Conservation (phyloP, 2,888 invertebrate species). For the Sisyra nigra region DNA sequence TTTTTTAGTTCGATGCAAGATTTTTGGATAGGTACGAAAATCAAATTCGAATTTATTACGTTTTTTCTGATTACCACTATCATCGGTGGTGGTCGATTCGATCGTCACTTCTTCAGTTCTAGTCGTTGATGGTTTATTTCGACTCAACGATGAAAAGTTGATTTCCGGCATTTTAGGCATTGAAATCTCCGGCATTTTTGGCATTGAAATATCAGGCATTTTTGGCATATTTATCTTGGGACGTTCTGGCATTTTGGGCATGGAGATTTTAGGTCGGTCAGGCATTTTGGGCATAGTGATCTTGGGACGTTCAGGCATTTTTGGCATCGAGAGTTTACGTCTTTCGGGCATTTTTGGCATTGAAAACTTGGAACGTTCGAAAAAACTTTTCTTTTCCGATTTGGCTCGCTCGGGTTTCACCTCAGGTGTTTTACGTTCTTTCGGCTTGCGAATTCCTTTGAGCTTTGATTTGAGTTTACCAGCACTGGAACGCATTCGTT, state of each 20-base stretch:
- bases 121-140: slow-evolving; percentile 23
- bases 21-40: slow-evolving; percentile 62
- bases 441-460: slow-evolving; percentile 29
- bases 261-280: slow-evolving; percentile 33
- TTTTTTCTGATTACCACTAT: slow-evolving; percentile 34
- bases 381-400: slow-evolving; percentile 20
- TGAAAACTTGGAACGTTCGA: slow-evolving; percentile 38
- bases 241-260: slow-evolving; percentile 29
- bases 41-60: slow-evolving; percentile 44
- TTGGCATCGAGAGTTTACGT: slow-evolving; percentile 33
- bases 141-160: slow-evolving; percentile 25
- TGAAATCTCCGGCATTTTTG: slow-evolving; percentile 25
- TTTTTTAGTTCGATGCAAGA: slow-evolving; percentile 31
- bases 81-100: slow-evolving; percentile 24
- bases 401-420: slow-evolving; percentile 22
- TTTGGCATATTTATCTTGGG: slow-evolving; percentile 19
- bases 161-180: slow-evolving; percentile 26
- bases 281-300: slow-evolving; percentile 33
- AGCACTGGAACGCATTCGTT: slow-evolving; percentile 51
- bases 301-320: slow-evolving; percentile 31
- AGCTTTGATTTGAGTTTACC: slow-evolving; percentile 53
- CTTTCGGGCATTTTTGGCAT: slow-evolving; percentile 43
- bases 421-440: slow-evolving; percentile 18
- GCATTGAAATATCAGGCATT: slow-evolving; percentile 35
- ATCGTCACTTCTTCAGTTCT: slow-evolving; percentile 20